These are phyloP conservation scores for Myotis davidii DNA, from an alignment of 2,113 vertebrate genomes.

Conservation along the genomic window DNA sequence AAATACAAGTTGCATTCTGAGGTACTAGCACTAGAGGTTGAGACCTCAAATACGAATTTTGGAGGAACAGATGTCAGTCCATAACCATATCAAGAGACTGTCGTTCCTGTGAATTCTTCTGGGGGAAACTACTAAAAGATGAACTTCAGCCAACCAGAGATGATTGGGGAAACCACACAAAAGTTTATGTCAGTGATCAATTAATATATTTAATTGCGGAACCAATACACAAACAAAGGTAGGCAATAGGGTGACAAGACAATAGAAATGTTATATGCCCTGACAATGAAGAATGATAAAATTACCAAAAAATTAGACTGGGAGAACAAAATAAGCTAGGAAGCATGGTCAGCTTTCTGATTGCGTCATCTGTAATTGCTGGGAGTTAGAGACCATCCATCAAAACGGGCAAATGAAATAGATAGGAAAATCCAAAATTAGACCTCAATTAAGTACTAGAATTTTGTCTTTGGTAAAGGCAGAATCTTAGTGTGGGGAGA, in stretches of 20 bases:
- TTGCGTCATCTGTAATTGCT: background rate
- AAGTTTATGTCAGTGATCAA: background rate
- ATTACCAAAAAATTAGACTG: background rate
- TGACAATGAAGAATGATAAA: background rate
- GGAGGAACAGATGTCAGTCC: background rate
- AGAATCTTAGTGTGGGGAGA: background rate
- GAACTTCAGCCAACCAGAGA: background rate
- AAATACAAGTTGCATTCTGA: background rate
- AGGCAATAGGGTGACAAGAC: background rate
- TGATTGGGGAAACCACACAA: background rate
- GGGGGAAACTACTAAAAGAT: background rate
- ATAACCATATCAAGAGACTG: background rate
- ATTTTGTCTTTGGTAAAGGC: background rate
- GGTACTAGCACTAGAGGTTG: background rate
- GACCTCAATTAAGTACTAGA: background rate
- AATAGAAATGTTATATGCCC: background rate
- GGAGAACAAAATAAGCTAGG: background rate
- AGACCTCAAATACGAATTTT: background rate
- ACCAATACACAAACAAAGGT: background rate
- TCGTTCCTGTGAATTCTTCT: background rate
- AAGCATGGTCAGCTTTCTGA: background rate
- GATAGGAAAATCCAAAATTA: background rate
- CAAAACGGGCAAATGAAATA: background rate
- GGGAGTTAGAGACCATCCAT: background rate
- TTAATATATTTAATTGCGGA: background rate